Evolutionary conservation across 2,888 invertebrate species (phyloP), one percentile per base, ranked within the genome.

Genomic region (Phymatocera aterrima): DNA sequence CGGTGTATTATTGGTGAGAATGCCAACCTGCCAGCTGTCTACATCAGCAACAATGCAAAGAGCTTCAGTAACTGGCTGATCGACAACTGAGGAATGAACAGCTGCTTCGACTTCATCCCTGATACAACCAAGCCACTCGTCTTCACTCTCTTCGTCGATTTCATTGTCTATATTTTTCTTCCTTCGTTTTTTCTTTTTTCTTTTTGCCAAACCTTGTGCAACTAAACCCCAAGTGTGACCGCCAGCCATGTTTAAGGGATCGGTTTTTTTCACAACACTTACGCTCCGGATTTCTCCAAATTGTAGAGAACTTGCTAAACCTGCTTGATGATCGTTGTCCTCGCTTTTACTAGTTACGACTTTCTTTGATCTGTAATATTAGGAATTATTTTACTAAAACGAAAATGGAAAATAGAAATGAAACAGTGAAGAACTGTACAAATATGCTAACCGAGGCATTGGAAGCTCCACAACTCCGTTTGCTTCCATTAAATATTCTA

Each of bases 11-110:
- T 87, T 90, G 0, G 90, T 89, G 40, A 90, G 80, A 74, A 90
- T 82, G 34, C 89, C 89, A 40, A 91, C 91, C 89, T 92, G 96
- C 97, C 97, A 97, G 74, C 94, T 95, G 85, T 95, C 95, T 82
- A 94, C 93, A 87, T 96, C 94, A 0, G 96, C 97, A 43, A 97
- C 92, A 81, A 98, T 95, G 82, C 96, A 97, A 57, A 97, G 93
- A 72, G 97, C 94, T 90, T 97, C 97, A 74, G 94, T 92, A 0
- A 96, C 93, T 48, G 95, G 93, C 84, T 95, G 94, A 86, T 96
- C 96, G 48, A 94, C 88, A 24, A 88, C 83, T 3, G 91, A 87
- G 80, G 87, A 89, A 80, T 86, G 87, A 5, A 85, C 88, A 46
- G 86, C 85, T 2, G 88, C 83, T 10, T 83, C 81, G 8, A 90